These are phyloP conservation scores for Empidonax traillii DNA, from an alignment of 2,113 vertebrate genomes.

Conservation along the genomic window DNA sequence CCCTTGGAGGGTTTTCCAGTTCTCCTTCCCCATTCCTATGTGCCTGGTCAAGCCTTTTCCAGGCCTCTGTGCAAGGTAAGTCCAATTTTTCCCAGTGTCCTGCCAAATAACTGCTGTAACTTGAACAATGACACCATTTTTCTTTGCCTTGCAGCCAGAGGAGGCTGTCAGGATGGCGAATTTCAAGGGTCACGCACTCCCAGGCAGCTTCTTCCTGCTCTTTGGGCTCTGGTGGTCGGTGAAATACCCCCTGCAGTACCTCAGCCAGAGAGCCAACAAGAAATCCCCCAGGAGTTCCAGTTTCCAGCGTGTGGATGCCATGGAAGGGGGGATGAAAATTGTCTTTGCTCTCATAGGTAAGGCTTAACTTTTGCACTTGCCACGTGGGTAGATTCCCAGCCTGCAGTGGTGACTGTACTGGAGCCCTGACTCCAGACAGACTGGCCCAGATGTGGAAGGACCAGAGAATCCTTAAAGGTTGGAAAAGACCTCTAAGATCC, in stretches of 20 bases:
- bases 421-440: background rate
- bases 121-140: background rate
- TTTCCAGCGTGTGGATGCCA: slow-evolving; percentile 77
- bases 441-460: background rate
- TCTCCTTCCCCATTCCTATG: background rate
- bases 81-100: background rate
- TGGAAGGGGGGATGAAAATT: slow-evolving; percentile 80
- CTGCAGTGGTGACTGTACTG: background rate
- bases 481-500: background rate
- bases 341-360: slow-evolving; percentile 84
- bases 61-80: background rate
- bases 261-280: slow-evolving; percentile 68
- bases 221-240: slow-evolving; percentile 90
- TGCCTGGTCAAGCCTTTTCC: background rate
- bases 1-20: background rate
- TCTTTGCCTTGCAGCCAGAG: background rate
- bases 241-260: slow-evolving; percentile 79
- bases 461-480: background rate
- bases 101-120: background rate
- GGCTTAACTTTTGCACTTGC: background rate
- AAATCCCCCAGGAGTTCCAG: background rate
- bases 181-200: slow-evolving; percentile 93
- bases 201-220: slow-evolving; percentile 90
- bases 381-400: background rate
- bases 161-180: slow-evolving; percentile 81